Base-by-base conservation (phyloP, 2,797 vertebrate species). In the Lepidocolaptes lacrymiger region DNA sequence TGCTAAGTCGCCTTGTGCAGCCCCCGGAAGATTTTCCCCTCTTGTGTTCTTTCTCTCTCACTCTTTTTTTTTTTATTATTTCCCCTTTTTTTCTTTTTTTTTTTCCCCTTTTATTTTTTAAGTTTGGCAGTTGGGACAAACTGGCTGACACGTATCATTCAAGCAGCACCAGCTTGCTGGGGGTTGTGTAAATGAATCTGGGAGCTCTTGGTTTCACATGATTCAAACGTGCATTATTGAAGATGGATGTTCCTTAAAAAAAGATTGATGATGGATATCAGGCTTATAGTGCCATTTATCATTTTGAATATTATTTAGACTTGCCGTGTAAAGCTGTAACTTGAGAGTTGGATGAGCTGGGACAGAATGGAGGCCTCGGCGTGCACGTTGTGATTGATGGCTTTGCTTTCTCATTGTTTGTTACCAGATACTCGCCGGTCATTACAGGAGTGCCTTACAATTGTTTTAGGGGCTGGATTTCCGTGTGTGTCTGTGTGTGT, bases 261-360 rank as follows among this genome's bases (percentile, higher is more conserved):
- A 98, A 99, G 99, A 98, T 98, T 97, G 99, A 99, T 99, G 99
- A 99, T 98, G 98, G 99, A 99, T 99, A 99, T 98, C 97, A 98
- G 98, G 98, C 98, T 98, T 98, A 97, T 98, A 98, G 98, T 98
- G 98, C 98, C 99, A 99, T 99, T 99, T 99, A 99, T 99, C 99
- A 99, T 99, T 98, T 98, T 98, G 99, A 99, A 99, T 99, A 99
- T 99, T 99, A 99, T 99, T 99, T 99, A 99, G 99, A 99, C 99
- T 99, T 99, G 98, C 98, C 97, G 98, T 98, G 99, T 98, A 99
- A 98, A 99, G 99, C 99, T 99, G 99, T 99, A 99, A 99, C 99
- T 98, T 98, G 99, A 99, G 99, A 99, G 98, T 98, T 97, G 98
- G 98, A 98, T 98, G 98, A 98, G 98, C 98, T 97, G 98, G 98